These are phyloP conservation scores for Heteromyza rotundicornis DNA, from an alignment of 2,888 invertebrate species.

Conservation along the genomic window DNA sequence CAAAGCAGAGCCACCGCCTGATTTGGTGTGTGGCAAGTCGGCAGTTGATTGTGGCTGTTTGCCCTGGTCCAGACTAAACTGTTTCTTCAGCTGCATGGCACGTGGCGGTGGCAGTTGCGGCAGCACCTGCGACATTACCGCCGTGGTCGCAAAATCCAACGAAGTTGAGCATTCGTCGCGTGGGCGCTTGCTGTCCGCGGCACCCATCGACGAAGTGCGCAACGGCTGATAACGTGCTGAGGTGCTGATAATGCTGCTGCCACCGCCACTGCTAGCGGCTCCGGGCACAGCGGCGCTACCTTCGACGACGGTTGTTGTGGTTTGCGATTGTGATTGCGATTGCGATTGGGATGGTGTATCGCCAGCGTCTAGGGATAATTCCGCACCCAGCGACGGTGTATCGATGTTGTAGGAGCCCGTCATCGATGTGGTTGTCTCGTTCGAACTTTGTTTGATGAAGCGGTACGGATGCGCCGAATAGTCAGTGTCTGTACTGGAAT, in stretches of 20 bases:
- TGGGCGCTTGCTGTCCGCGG: constrained; percentile 41
- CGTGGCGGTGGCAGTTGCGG: constrained; percentile 51
- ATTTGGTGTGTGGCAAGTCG: constrained; percentile 20
- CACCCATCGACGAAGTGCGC: constrained; percentile 57
- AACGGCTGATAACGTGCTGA: constrained; percentile 52
- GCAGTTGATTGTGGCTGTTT: constrained; percentile 48
- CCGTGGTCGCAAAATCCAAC: constrained; percentile 44
- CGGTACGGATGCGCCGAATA: constrained; percentile 62
- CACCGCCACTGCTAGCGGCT: constrained; percentile 18
- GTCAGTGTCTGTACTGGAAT: constrained; percentile 63
- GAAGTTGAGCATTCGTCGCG: constrained; percentile 32
- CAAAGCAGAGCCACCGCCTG: constrained; percentile 35
- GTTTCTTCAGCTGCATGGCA: constrained; percentile 60
- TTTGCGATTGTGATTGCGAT: constrained; percentile 34
- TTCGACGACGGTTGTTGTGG: constrained; percentile 18
- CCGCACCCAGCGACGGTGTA: constrained; percentile 60
- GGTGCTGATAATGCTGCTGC: constrained; percentile 38
- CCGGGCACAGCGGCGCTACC: constrained; percentile 30
- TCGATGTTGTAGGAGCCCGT: constrained; percentile 63
- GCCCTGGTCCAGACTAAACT: constrained; percentile 62
- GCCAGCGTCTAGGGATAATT: constrained; percentile 58
- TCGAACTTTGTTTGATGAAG: constrained; percentile 63
- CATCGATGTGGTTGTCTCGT: constrained; percentile 62
- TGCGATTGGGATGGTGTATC: constrained; percentile 43
- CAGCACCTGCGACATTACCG: constrained; percentile 44